phyloP scores from a whole-genome alignment of 2,888 invertebrate genomes.

The Byasa hedistus region DNA sequence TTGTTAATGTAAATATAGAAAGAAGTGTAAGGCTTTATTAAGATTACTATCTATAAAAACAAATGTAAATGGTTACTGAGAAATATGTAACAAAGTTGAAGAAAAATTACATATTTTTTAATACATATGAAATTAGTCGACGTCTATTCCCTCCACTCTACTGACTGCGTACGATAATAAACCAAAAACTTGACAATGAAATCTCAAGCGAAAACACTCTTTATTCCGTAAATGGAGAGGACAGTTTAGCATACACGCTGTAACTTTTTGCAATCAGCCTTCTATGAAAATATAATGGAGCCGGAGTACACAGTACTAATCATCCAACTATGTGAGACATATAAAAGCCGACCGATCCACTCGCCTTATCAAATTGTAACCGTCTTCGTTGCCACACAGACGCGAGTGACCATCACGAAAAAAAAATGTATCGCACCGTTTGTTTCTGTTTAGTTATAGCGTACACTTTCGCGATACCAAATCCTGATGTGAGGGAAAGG shows the following conservation, averaged over 20 bases:
- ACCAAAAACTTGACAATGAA: conserved; percentile 44
- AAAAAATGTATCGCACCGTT: conserved; percentile 52
- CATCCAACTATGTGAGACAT: conserved; percentile 69
- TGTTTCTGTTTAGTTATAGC: conserved; percentile 38
- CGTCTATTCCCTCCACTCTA: conserved; percentile 53
- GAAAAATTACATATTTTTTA: conserved; percentile 36
- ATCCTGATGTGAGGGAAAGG: conserved; percentile 50
- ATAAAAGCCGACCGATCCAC: conserved; percentile 69
- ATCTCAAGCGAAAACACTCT: conserved; percentile 39
- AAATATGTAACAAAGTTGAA: no score
- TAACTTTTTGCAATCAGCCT: conserved; percentile 69
- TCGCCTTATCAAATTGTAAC: conserved; percentile 68
- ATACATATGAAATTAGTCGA: conserved; percentile 47
- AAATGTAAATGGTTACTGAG: no score
- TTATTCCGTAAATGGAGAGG: conserved; percentile 33
- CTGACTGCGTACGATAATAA: conserved; percentile 66
- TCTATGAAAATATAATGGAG: conserved; percentile 77
- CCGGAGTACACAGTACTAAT: conserved; percentile 61
- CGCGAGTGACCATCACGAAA: conserved; percentile 41
- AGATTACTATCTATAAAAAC: no score
- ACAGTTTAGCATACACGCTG: conserved; percentile 33
- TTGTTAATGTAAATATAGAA: no score
- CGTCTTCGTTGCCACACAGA: conserved; percentile 56
- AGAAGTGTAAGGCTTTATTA: no score
- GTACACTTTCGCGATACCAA: conserved; percentile 55